Evolutionary conservation across 2,797 vertebrate species (phyloP).

Genomic region (Carcharodon carcharias): DNA sequence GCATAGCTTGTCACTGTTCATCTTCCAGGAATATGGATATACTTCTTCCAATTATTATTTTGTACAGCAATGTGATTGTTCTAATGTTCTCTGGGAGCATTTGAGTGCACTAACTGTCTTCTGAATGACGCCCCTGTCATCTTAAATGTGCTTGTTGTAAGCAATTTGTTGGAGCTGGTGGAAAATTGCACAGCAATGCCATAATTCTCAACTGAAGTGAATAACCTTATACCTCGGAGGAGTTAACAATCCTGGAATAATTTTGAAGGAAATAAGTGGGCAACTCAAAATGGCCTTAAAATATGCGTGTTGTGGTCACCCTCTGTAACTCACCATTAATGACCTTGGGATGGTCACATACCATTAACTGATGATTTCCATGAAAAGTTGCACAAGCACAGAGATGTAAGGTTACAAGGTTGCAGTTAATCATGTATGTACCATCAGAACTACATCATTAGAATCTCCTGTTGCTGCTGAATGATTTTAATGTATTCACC

Average conservation of each 20-base stretch:
- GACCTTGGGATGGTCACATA: background rate
- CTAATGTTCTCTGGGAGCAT: background rate
- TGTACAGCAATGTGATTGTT: background rate
- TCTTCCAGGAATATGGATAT: background rate
- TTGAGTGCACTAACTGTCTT: background rate
- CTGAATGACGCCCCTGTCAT: background rate
- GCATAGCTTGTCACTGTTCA: background rate
- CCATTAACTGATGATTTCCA: background rate
- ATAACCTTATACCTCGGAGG: background rate
- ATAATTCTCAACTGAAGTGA: background rate
- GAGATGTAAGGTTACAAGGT: background rate
- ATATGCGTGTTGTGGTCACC: background rate
- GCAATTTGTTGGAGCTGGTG: background rate
- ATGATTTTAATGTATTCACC: background rate
- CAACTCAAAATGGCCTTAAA: background rate
- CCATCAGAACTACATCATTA: background rate
- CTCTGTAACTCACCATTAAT: background rate
- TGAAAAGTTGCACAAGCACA: background rate
- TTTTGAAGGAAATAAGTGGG: background rate
- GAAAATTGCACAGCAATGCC: background rate
- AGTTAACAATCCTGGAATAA: background rate
- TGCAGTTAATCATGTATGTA: background rate
- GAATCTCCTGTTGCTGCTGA: background rate
- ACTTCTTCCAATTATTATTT: too few species aligned
- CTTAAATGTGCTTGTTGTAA: background rate